A percentile compares a stretch with the other conserved stretches of the same genome.
Evolutionary conservation across 2,888 invertebrate genomes (phyloP).

Genomic region (Camponotus fellah): DNA sequence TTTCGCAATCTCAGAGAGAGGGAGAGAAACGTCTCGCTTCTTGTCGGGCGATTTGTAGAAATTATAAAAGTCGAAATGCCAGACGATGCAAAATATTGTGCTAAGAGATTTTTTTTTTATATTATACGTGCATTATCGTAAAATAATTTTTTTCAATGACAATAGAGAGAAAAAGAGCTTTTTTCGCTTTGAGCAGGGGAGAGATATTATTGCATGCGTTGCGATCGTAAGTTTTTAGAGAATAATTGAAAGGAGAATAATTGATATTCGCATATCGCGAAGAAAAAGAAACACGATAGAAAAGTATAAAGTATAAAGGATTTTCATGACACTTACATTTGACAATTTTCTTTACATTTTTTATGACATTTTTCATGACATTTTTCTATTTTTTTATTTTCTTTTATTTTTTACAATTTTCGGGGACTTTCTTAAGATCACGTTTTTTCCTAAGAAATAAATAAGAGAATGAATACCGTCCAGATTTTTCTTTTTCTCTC

Average conservation of each 20-base stretch:
- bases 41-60: slow-evolving; percentile 27
- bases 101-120: background rate
- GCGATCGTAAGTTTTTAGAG: background rate
- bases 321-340: background rate
- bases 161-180: background rate
- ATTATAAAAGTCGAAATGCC: slow-evolving; percentile 7
- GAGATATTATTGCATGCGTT: slow-evolving; percentile 4
- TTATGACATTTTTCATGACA: background rate
- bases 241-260: slow-evolving; percentile 21
- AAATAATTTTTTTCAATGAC: too few relatives aligned
- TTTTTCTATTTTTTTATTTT: background rate
- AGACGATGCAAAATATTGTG: background rate
- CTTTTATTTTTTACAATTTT: background rate
- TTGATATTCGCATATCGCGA: background rate
- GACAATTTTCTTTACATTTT: background rate
- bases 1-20: slow-evolving; percentile 40
- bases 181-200: background rate
- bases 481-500: background rate
- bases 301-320: background rate
- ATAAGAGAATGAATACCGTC: background rate
- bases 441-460: background rate
- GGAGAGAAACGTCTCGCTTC: slow-evolving; percentile 29
- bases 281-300: background rate
- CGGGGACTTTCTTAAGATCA: background rate
- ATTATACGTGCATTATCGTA: too few relatives aligned